Conservation (phyloP, 2,113 vertebrate genomes). For the Pedetes capensis region DNA sequence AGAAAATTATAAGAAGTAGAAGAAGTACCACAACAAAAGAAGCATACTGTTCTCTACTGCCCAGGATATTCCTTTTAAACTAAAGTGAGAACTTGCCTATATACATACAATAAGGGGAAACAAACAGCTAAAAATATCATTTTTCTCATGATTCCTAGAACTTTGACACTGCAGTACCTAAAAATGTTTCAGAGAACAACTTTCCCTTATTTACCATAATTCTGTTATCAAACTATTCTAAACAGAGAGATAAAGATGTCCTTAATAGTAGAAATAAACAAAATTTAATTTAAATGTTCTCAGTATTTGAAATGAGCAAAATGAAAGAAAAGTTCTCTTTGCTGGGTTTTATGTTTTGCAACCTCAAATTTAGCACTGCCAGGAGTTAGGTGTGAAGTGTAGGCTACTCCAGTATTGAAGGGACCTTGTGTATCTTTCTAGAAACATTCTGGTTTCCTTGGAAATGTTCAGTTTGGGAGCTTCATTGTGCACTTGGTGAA, state of each 20-base stretch:
- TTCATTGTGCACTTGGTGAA: slow-evolving; percentile 77
- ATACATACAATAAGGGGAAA: slow-evolving; percentile 14
- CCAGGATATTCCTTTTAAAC: slow-evolving; percentile 52
- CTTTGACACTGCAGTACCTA: slow-evolving; percentile 45
- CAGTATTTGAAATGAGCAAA: slow-evolving; percentile 55
- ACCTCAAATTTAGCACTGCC: slow-evolving; percentile 58
- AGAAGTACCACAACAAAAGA: slow-evolving; percentile 64
- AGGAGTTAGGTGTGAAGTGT: slow-evolving; percentile 52
- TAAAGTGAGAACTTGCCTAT: slow-evolving; percentile 28
- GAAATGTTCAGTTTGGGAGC: slow-evolving; percentile 76
- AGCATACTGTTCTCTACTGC: slow-evolving; percentile 68
- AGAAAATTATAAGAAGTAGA: slow-evolving; percentile 57
- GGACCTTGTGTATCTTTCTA: slow-evolving; percentile 57
- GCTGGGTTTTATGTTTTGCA: slow-evolving; percentile 43
- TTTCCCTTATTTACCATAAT: slow-evolving; percentile 64
- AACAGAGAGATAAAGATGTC: slow-evolving; percentile 40
- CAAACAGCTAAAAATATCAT: neutral
- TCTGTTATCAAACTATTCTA: slow-evolving; percentile 39
- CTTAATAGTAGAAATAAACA: slow-evolving; percentile 39
- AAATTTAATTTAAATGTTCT: slow-evolving; percentile 45
- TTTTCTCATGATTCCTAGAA: slow-evolving; percentile 34
- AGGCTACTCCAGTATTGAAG: slow-evolving; percentile 53
- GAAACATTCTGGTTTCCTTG: slow-evolving; percentile 67
- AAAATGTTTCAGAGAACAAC: slow-evolving; percentile 76
- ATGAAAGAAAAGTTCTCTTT: slow-evolving; percentile 55